Base-by-base conservation (phyloP, 2,113 vertebrate species). In the Plotosus lineatus region DNA sequence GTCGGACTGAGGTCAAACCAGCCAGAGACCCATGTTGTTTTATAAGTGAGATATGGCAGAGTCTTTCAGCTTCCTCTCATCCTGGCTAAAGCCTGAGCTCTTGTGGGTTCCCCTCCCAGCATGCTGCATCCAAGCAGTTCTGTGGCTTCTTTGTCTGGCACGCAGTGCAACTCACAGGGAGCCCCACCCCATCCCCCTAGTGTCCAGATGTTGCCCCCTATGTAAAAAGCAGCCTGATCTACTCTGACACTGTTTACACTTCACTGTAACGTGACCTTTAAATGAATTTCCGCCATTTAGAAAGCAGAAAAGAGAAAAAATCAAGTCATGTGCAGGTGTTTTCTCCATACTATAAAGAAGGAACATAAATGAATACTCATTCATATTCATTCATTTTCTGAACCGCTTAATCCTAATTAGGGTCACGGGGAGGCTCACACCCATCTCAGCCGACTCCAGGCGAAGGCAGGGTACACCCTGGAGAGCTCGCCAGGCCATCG, bases 31-130 rank as follows among this genome's bases (percentile, higher is more conserved):
- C 21, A 31, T 85, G 84, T 85, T 86, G 86, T 86, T 87, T 87
- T 87, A 82, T 85, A 84, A 80, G 79, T 87, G 86, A 88, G 83
- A 87, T 86, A 87, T 86, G 84, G 83, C 60, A 42, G 83, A 85
- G 80, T 87, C 85, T 72, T 51, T 44, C 65, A 63, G 75, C 75
- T 84, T 77, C 75, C 79, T 84, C 77, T 83, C 60, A 55, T 63
- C 31, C 58, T 40, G 84, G 81, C 86, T 88, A 82, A 85, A 80
- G 61, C 82, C 72, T 68, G 36, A 44, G 74, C 68, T 82, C 84
- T 85, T 80, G 81, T 75, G 78, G 73, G 81, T 44, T 87, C 83
- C 74, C 78, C 65, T 82, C 87, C 46, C 87, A 88, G 87, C 86
- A 78, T 75, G 87, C 77, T 71, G 74, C 83, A 86, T 88, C 84